These are phyloP conservation scores for Cheirogaleus major DNA, from an alignment of 2,797 vertebrate species.

Conservation along the genomic window DNA sequence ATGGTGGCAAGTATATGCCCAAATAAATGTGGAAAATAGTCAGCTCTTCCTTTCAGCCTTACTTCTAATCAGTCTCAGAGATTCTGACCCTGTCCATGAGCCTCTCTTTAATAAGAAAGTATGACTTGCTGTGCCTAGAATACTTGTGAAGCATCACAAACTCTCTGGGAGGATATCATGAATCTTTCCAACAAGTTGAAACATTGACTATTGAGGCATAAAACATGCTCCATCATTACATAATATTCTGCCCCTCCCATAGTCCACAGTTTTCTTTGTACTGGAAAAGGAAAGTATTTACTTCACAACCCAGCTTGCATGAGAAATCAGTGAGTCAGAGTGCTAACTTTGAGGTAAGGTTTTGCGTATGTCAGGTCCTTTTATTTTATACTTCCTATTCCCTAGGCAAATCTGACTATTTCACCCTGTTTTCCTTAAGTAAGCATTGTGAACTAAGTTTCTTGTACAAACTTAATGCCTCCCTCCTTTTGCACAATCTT, in stretches of 20 bases:
- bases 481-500: not conserved
- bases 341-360: not conserved
- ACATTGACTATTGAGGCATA: not conserved
- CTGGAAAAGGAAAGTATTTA: not conserved
- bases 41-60: not conserved
- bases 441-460: not conserved
- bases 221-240: not conserved
- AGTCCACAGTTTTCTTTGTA: not conserved
- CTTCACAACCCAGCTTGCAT: not conserved
- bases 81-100: not conserved
- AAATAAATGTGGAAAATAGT: not conserved
- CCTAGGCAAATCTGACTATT: not conserved
- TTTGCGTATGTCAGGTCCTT: not conserved
- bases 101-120: not conserved
- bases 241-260: not conserved
- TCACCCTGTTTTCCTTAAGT: not conserved
- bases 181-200: not conserved
- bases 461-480: not conserved
- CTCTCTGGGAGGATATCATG: not conserved
- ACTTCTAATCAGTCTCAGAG: not conserved
- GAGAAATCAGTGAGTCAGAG: conserved; percentile 20
- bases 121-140: not conserved
- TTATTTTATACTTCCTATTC: not conserved
- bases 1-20: not conserved
- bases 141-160: not conserved